A percentile compares a stretch with the other conserved stretches of the same genome.
phyloP scores from a whole-genome alignment of 2,888 invertebrate genomes.

The Argynnis bischoffii region DNA sequence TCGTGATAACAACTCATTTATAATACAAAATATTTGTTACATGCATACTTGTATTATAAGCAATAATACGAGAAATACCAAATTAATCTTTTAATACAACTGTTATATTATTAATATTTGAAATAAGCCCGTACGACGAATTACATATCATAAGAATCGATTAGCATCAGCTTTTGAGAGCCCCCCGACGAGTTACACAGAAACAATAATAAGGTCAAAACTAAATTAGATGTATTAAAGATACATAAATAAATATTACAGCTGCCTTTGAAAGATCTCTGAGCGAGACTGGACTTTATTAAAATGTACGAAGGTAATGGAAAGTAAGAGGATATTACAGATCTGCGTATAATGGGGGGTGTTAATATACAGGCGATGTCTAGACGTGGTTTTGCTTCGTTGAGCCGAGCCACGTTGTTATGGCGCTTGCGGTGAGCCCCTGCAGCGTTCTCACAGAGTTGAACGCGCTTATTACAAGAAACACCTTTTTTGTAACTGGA shows the following conservation, averaged over 20 bases:
- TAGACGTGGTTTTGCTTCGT: slow-evolving; percentile 75
- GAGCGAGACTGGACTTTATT: slow-evolving; percentile 28
- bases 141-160: slow-evolving; percentile 46
- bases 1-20: slow-evolving; percentile 8
- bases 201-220: slow-evolving; percentile 48
- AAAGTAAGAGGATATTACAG: slow-evolving; percentile 57
- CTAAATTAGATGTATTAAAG: slow-evolving; percentile 43
- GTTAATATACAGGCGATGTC: slow-evolving; percentile 59
- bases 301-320: slow-evolving; percentile 46
- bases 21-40: slow-evolving; percentile 1
- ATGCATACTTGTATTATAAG: background rate
- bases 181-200: slow-evolving; percentile 60
- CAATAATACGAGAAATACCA: no score
- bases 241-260: slow-evolving; percentile 50
- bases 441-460: slow-evolving; percentile 72
- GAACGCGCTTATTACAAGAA: slow-evolving; percentile 56
- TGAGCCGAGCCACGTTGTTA: slow-evolving; percentile 58
- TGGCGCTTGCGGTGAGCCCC: slow-evolving; percentile 65
- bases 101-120: background rate
- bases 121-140: background rate
- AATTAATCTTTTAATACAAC: slow-evolving; percentile 24
- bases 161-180: slow-evolving; percentile 48
- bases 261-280: slow-evolving; percentile 51
- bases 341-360: slow-evolving; percentile 59
- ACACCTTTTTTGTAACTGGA: slow-evolving; percentile 58